Base-by-base conservation (phyloP, 2,113 vertebrate genomes). In the Cyanoderma ruficeps region DNA sequence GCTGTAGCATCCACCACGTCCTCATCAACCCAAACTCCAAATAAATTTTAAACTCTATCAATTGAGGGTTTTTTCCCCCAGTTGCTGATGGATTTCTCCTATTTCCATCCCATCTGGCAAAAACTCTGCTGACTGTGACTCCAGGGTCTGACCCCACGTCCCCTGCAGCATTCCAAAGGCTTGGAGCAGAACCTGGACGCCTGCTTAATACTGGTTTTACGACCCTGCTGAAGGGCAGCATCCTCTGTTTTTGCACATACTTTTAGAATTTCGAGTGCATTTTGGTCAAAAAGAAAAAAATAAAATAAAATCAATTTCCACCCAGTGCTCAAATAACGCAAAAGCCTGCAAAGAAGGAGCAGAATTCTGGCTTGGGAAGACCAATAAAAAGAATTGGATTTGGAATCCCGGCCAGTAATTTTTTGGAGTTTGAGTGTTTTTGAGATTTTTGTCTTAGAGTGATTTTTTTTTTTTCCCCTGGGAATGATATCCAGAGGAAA, bases 201-300 rank as follows among this genome's bases (percentile, higher is more conserved):
- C 87, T 35, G 61, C 88, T 94, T 87, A 92, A 83, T 75, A 31
- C 87, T 11, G 60, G 68, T 96, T 96, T 97, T 96, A 95, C 0
- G 33, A 96, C 63, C 80, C 87, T 88, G 68, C 61, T 90, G 85
- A 94, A 89, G 63, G 67, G 81, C 77, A 61, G 87, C 78, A 50
- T 84, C 47, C 47, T 91, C 83, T 94, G 93, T 75, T 90, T 90
- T 95, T 94, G 72, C 77, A 87, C 91, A 95, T 84, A 79, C 70
- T 95, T 93, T 69, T 35, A 74, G 59, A 25, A 84, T 85, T 81
- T 22, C 52, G 41, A 91, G 53, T 22, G 35, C 1, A 0, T 68
- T 96, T 63, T 33, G 87, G 72, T 65, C 28, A 90, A 87, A 83
- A 49, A 49, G 89, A 68, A 74, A 57, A 33, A 64, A 90, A 88